Evolutionary conservation across 2,888 invertebrate species (phyloP), one percentile per base, ranked within the genome.

Genomic region (Cremastobaeus sp.): DNA sequence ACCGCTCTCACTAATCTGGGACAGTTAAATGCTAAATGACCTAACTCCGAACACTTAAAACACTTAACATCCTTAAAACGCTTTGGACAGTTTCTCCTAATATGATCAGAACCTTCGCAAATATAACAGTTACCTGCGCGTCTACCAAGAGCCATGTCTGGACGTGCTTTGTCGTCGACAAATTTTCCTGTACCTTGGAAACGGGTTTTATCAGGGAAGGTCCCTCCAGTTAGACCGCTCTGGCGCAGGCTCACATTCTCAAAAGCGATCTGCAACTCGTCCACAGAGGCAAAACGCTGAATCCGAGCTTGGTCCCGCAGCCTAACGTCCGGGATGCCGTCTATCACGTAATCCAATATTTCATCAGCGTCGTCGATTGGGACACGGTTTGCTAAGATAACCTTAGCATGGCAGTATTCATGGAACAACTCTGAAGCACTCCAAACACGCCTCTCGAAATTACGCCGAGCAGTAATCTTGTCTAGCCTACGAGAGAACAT

Each of bases 301-400:
- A 52, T 52, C 3, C 52, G 32, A 2, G 57, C 52, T 17, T 35
- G 52, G 17, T 52, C 52, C 15, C 52, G 52, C 15, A 52, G 20
- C 5, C 14, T 17, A 6, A 30, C 45, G 14, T 59, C 28, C 18
- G 59, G 35, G 9, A 59, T 59, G 11, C 59, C 59, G 6, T 47
- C 59, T 17, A 59, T 47, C 2, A 59, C 3, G 47, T 59, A 47
- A 8, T 59, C 59, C n/a, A 59, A 18, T 11, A 59, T 8, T 11
- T 32, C 32, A 17, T 47, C 43, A 1, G 18, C 5, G n/a, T 62
- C 50, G 28, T 60, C 48, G 17, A 62, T 32, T 1, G 14, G 14
- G 14, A 37, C 48, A 32, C 48, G 20, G 15, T 62, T 62, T 3
- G 37, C 62, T 17, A 62, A 37, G 28, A 62, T 62, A 14, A 62